Percentiles rank a stretch among this genome's conserved stretches.
Evolutionary conservation across 2,113 vertebrate genomes (phyloP).

Genomic region (Mesitornis unicolor): DNA sequence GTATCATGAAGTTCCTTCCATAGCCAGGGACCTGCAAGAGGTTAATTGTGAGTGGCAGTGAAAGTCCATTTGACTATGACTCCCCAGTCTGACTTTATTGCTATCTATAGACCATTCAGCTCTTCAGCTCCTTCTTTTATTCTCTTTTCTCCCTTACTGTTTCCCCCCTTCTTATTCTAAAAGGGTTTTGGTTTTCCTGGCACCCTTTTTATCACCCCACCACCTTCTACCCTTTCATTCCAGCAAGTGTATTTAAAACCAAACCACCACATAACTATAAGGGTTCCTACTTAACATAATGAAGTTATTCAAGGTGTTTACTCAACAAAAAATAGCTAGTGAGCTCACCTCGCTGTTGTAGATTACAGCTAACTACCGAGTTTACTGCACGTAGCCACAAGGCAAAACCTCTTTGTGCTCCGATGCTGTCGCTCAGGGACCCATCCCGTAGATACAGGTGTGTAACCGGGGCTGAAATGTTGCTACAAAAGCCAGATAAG

Average conservation of each 20-base stretch:
- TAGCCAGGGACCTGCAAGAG: background rate
- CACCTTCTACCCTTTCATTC: background rate
- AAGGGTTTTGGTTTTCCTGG: background rate
- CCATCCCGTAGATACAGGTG: accelerated
- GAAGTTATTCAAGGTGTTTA: background rate
- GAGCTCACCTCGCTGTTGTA: background rate
- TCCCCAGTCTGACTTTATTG: background rate
- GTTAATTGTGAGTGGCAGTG: background rate
- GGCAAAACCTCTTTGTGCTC: background rate
- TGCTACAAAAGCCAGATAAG: background rate
- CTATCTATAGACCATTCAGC: background rate
- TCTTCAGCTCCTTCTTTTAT: background rate
- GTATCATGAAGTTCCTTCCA: background rate
- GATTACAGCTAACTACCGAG: background rate
- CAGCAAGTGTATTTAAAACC: background rate
- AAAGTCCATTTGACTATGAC: background rate
- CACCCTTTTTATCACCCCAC: background rate
- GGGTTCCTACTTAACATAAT: background rate
- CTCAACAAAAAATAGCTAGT: background rate
- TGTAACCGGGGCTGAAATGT: background rate
- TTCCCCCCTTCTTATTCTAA: background rate
- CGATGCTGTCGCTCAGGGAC: accelerated
- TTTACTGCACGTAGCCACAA: background rate
- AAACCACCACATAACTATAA: background rate
- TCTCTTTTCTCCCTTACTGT: background rate